Evolutionary conservation across 2,888 invertebrate genomes (phyloP).

Genomic region (Malachius bipustulatus): DNA sequence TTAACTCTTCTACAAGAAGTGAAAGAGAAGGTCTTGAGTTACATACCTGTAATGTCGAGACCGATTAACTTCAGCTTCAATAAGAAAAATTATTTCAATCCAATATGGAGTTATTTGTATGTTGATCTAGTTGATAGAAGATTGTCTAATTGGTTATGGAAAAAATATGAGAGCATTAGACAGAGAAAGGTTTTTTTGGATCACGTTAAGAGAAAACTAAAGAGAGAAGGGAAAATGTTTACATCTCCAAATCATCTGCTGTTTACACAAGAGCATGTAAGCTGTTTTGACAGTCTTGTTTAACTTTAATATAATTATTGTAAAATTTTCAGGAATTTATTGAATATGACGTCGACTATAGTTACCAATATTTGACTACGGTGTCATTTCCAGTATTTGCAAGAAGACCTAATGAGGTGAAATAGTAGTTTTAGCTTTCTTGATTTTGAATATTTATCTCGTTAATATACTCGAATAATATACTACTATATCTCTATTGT

Average conservation of each 20-base stretch:
- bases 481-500: too few relatives aligned
- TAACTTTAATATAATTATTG: neutral
- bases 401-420: conserved; percentile 65
- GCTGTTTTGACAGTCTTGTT: conserved; percentile 10
- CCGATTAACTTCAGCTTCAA: conserved; percentile 72
- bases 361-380: conserved; percentile 73
- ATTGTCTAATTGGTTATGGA: conserved; percentile 85
- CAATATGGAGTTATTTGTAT: conserved; percentile 93
- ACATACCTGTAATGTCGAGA: conserved; percentile 90
- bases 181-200: conserved; percentile 63
- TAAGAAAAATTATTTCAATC: conserved; percentile 61
- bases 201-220: conserved; percentile 42
- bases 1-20: conserved; percentile 91
- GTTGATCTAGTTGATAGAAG: conserved; percentile 86
- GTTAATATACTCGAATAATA: too few relatives aligned
- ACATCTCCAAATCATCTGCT: conserved; percentile 24
- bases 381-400: conserved; percentile 90
- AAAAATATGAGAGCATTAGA: conserved; percentile 65
- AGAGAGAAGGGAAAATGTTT: conserved; percentile 20
- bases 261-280: conserved; percentile 25
- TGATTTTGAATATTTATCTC: too few relatives aligned
- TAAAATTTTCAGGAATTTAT: conserved; percentile 22
- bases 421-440: too few relatives aligned
- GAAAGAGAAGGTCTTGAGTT: conserved; percentile 85
- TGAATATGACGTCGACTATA: conserved; percentile 45